Evolutionary conservation across 2,113 vertebrate genomes (phyloP).

Genomic region (Trichomycterus rosablanca): DNA sequence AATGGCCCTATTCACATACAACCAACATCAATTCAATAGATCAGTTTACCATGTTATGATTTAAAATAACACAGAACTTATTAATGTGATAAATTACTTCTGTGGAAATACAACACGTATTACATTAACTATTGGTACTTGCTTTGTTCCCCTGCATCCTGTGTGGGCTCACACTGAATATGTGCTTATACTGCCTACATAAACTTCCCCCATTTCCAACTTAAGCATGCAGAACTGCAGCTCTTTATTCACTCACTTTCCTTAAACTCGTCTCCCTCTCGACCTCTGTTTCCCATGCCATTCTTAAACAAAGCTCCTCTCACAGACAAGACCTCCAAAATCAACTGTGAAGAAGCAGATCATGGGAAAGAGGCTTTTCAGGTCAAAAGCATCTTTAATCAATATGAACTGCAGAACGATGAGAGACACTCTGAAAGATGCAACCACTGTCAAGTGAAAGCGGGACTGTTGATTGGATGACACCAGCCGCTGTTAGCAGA

Average conservation of each 20-base stretch:
- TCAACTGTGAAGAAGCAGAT: slow-evolving; percentile 35
- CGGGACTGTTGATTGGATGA: slow-evolving; percentile 16
- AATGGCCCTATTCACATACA: too few relatives aligned
- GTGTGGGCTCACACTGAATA: slow-evolving; percentile 5
- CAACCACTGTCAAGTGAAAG: slow-evolving; percentile 33
- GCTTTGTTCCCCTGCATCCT: too few relatives aligned
- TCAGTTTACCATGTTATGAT: too few relatives aligned
- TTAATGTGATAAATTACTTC: too few relatives aligned
- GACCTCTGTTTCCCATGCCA: slow-evolving; percentile 46
- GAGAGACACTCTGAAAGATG: slow-evolving; percentile 37
- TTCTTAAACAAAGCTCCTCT: slow-evolving; percentile 42
- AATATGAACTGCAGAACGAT: slow-evolving; percentile 28
- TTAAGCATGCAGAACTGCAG: slow-evolving; percentile 1
- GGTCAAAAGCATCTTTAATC: slow-evolving; percentile 42
- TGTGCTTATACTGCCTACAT: slow-evolving; percentile 9
- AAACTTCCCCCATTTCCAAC: background rate
- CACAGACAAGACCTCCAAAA: slow-evolving; percentile 40
- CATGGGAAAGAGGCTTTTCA: slow-evolving; percentile 43
- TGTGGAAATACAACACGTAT: too few relatives aligned
- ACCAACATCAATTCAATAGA: too few relatives aligned
- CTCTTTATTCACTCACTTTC: slow-evolving; percentile 16
- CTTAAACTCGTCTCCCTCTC: slow-evolving; percentile 27
- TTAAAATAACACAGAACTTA: too few relatives aligned
- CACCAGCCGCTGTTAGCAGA: slow-evolving; percentile 9
- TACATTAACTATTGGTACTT: too few relatives aligned